Evolutionary conservation across 2,888 invertebrate genomes (phyloP), one percentile per base, ranked within the genome.

Genomic region (Tiliacea citrago): DNA sequence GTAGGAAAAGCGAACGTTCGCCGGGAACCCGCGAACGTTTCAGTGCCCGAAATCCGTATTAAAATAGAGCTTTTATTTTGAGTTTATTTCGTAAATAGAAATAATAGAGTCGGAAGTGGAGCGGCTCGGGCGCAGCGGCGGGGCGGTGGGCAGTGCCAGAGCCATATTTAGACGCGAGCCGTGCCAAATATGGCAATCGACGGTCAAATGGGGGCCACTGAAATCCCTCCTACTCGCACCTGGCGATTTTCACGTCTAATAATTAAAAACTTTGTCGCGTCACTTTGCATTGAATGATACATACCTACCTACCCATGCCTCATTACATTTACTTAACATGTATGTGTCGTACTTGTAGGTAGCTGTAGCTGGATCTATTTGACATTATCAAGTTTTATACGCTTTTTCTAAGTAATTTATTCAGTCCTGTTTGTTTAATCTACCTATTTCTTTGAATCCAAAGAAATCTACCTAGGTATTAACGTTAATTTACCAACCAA

Each of bases 131-230:
- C 87, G 87, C 88, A 84, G 88, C 93, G 92, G 93, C 91, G 92
- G 95, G 95, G 97, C 97, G 97, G 97, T 97, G 97, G 97, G 97
- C 97, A 95, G 97, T 96, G 97, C 97, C 97, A 97, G 97, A 97
- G 97, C 98, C 98, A 97, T 98, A 98, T 98, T 98, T 98, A 98
- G 98, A 97, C 97, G 96, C 97, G 97, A 96, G 97, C 97, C 97
- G 97, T 97, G 97, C 98, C 98, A 97, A 98, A 98, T 98, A 98
- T 97, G 98, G 98, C 97, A 97, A 97, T 92, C 97, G 97, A 97
- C 97, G 97, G 97, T 97, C 98, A 97, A 97, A 97, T 97, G 98
- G 97, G 98, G 98, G 96, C 97, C 97, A 97, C 97, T 97, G 97
- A 97, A 97, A 98, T 97, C 98, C 98, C 97, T 97, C 98, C 97